Evolutionary conservation across 2,888 invertebrate species (phyloP).

Genomic region (Orchestes rusci): DNA sequence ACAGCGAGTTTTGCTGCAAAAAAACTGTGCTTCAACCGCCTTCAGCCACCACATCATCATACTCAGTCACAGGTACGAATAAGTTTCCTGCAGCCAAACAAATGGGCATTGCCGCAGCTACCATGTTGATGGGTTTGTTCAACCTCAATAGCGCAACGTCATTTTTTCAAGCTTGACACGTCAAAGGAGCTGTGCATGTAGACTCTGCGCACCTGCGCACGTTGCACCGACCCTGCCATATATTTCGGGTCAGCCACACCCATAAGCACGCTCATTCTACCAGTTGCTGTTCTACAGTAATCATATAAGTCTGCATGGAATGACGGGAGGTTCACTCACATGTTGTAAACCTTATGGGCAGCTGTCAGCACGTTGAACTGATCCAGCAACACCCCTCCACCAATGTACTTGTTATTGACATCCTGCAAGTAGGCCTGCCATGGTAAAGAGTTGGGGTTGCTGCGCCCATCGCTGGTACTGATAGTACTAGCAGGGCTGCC

Average conservation of each 20-base stretch:
- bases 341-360: slow-evolving; percentile 20
- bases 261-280: slow-evolving; percentile 17
- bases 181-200: slow-evolving; percentile 14
- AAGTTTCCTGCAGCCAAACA: slow-evolving; percentile 48
- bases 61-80: slow-evolving; percentile 11
- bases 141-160: slow-evolving; percentile 38
- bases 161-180: slow-evolving; percentile 8
- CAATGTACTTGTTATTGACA: slow-evolving; percentile 50
- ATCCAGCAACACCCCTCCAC: slow-evolving; percentile 38
- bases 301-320: too few species aligned
- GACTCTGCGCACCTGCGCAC: slow-evolving; percentile 9
- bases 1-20: slow-evolving; percentile 20
- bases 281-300: slow-evolving; percentile 9
- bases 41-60: too few species aligned
- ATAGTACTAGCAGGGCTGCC: slow-evolving; percentile 10
- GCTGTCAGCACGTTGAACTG: slow-evolving; percentile 24
- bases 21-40: too few species aligned
- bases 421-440: slow-evolving; percentile 53
- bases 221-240: slow-evolving; percentile 6
- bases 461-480: slow-evolving; percentile 45
- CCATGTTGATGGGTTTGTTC: slow-evolving; percentile 48
- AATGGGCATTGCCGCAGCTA: slow-evolving; percentile 51
- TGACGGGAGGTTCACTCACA: too few species aligned
- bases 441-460: slow-evolving; percentile 61
- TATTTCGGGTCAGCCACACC: slow-evolving; percentile 11